Percentiles rank a stretch among this genome's conserved stretches.
Conservation (phyloP, 2,888 invertebrate genomes). For the Hirtodrosophila duncani region DNA sequence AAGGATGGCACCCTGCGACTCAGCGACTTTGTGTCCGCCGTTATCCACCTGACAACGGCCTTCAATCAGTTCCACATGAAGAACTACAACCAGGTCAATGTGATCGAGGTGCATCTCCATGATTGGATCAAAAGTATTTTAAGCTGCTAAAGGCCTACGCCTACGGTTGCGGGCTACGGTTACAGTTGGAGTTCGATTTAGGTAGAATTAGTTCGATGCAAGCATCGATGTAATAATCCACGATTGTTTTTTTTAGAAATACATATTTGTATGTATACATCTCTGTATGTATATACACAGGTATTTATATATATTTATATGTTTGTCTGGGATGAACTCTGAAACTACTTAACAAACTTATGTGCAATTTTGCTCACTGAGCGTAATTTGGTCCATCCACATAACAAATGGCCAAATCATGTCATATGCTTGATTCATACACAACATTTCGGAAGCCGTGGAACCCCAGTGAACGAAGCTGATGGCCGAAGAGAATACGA, state of each 20-base stretch:
- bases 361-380: too few relatives aligned
- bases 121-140: constrained; percentile 80
- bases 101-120: constrained; percentile 87
- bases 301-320: constrained; percentile 15
- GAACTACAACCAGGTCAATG: constrained; percentile 88
- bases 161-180: background rate
- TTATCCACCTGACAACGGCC: constrained; percentile 91
- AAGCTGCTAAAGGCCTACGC: constrained; percentile 61
- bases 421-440: too few relatives aligned
- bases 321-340: constrained; percentile 3
- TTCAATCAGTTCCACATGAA: constrained; percentile 89
- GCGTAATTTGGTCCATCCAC: too few relatives aligned
- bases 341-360: too few relatives aligned
- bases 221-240: constrained; percentile 4
- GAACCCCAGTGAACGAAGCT: too few relatives aligned
- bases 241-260: background rate
- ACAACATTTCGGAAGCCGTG: too few relatives aligned
- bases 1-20: constrained; percentile 94
- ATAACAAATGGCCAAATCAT: too few relatives aligned
- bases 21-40: constrained; percentile 94
- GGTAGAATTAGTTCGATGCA: too few relatives aligned
- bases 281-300: background rate
- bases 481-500: too few relatives aligned
- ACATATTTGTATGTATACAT: constrained; percentile 3
- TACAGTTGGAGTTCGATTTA: constrained; percentile 2